These are phyloP conservation scores for Heterodera carotae DNA, from an alignment of 1,140 invertebrate species.

Conservation along the genomic window DNA sequence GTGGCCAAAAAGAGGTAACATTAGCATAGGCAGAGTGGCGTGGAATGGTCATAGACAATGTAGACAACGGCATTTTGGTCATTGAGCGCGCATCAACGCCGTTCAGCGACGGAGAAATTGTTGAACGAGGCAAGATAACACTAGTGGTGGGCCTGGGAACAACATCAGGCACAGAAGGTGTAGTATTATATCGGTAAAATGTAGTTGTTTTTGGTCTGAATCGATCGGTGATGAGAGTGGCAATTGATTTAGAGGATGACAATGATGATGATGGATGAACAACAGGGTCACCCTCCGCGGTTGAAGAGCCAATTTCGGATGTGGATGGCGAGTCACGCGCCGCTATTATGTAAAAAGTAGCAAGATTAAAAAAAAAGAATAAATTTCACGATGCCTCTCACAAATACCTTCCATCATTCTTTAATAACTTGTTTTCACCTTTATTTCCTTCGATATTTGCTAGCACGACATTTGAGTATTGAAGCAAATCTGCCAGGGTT, in stretches of 20 bases:
- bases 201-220: neutral
- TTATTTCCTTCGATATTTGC: neutral
- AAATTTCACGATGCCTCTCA: too few relatives aligned
- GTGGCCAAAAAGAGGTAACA: neutral
- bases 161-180: too few relatives aligned
- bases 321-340: too few relatives aligned
- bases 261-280: too few relatives aligned
- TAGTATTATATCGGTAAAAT: constrained; percentile 11
- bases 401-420: too few relatives aligned
- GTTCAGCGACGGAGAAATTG: neutral
- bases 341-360: too few relatives aligned
- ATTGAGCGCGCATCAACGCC: neutral
- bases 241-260: neutral
- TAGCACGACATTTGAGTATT: neutral
- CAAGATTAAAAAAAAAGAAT: too few relatives aligned
- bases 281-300: too few relatives aligned
- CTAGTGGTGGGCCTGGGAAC: neutral
- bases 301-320: too few relatives aligned
- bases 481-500: neutral
- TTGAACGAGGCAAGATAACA: constrained; percentile 10
- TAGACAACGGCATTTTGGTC: neutral
- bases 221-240: neutral
- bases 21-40: too few relatives aligned
- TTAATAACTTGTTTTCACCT: neutral
- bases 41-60: too few relatives aligned